Conservation (phyloP, 2,888 invertebrate species). For the Mechanitis messenoides region DNA sequence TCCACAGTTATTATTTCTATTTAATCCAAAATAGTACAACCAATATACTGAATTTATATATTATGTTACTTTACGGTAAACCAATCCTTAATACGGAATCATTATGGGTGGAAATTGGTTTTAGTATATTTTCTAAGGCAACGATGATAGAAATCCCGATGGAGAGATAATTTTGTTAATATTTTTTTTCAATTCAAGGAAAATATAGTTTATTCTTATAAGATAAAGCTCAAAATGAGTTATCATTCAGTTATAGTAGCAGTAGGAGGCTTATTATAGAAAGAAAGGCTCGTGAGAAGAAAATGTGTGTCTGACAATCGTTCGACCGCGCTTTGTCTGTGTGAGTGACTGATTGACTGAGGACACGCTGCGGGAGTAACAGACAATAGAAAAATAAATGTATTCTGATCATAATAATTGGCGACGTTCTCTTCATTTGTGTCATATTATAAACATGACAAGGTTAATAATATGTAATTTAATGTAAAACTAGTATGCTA, state of each 20-base stretch:
- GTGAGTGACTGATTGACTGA: slow-evolving; percentile 39
- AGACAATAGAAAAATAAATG: slow-evolving; percentile 22
- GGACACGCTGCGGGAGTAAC: slow-evolving; percentile 17
- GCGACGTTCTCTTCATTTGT: slow-evolving; percentile 13
- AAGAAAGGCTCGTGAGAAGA: slow-evolving; percentile 38
- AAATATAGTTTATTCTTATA: background rate
- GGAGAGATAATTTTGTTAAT: no score
- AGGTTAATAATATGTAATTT: no score
- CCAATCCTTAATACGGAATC: background rate
- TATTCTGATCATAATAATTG: slow-evolving; percentile 23
- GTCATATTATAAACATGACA: no score
- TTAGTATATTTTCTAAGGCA: no score
- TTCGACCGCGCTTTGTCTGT: slow-evolving; percentile 37
- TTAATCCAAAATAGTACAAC: slow-evolving; percentile 42
- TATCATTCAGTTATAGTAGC: slow-evolving; percentile 24
- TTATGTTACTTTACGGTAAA: slow-evolving; percentile 8
- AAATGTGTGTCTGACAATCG: slow-evolving; percentile 41
- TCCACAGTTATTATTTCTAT: slow-evolving; percentile 44
- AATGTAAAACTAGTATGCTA: no score
- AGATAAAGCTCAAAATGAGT: slow-evolving; percentile 1
- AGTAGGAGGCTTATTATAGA: slow-evolving; percentile 45
- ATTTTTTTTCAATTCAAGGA: background rate
- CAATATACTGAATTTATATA: no score
- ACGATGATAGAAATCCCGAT: no score
- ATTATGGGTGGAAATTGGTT: no score